phyloP scores from a whole-genome alignment of 2,797 vertebrate genomes.

The Falco biarmicus region DNA sequence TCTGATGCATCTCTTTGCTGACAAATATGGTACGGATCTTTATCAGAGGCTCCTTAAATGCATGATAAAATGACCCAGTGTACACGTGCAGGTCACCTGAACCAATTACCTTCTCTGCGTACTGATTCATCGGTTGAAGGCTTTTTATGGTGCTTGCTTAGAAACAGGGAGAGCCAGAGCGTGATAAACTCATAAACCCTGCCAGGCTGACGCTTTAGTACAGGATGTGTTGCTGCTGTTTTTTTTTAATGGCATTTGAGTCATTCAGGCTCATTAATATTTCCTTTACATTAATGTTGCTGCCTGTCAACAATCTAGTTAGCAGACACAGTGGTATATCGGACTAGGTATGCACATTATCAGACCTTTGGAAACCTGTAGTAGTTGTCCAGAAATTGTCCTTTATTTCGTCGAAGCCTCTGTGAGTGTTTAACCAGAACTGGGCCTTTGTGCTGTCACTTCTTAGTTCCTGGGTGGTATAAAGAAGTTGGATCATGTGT shows the following conservation, averaged over 20 bases:
- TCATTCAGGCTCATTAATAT: slow-evolving; percentile 8
- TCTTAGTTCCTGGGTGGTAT: neutral
- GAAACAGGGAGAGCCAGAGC: neutral
- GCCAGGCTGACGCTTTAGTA: neutral
- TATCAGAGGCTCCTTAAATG: slow-evolving; percentile 48
- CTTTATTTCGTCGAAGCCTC: neutral
- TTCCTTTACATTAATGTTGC: slow-evolving; percentile 35
- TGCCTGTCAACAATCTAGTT: neutral
- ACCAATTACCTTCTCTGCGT: slow-evolving; percentile 16
- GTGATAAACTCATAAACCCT: slow-evolving; percentile 32
- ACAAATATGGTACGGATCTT: neutral
- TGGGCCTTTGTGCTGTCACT: neutral
- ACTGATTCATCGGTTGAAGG: slow-evolving; percentile 21
- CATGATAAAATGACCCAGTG: neutral
- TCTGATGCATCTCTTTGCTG: neutral
- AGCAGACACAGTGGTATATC: neutral
- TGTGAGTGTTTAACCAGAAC: neutral
- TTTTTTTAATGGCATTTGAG: slow-evolving; percentile 22
- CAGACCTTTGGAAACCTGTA: neutral
- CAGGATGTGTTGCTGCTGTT: neutral
- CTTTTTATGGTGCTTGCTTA: slow-evolving; percentile 62
- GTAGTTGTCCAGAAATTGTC: neutral
- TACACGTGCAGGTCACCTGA: neutral
- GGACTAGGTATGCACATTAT: neutral
- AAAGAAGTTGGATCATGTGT: neutral